These are phyloP conservation scores for Cheilosia soror DNA, from an alignment of 2,888 invertebrate species.

Conservation along the genomic window DNA sequence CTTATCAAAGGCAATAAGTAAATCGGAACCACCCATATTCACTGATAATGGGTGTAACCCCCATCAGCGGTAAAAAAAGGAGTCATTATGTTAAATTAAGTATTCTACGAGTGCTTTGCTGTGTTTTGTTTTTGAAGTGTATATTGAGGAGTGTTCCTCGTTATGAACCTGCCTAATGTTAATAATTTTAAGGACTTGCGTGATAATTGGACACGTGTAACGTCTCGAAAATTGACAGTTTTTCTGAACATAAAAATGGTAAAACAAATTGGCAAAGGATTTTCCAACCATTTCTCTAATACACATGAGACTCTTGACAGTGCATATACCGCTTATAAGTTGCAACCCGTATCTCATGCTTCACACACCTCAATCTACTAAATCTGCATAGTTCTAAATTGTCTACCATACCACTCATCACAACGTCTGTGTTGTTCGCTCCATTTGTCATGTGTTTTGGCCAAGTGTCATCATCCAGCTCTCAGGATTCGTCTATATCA, in stretches of 20 bases:
- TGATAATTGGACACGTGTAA: too few species aligned
- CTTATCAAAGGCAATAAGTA: conserved; percentile 43
- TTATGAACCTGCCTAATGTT: too few species aligned
- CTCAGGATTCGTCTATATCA: conserved; percentile 14
- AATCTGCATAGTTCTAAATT: not conserved
- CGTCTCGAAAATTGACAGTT: too few species aligned
- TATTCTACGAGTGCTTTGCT: conserved; percentile 3
- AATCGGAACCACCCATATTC: conserved; percentile 27
- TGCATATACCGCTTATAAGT: too few species aligned
- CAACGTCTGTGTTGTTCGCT: not conserved
- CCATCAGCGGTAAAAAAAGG: conserved; percentile 31
- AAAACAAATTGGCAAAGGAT: too few species aligned
- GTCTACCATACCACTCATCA: not conserved
- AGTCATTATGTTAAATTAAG: conserved; percentile 20
- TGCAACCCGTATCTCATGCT: not conserved
- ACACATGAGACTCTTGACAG: too few species aligned
- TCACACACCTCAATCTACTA: not conserved
- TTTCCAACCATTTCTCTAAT: too few species aligned
- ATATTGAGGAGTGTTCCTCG: too few species aligned
- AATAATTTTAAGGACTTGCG: too few species aligned
- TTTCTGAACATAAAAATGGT: too few species aligned
- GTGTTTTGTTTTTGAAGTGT: not conserved
- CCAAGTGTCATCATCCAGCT: not conserved
- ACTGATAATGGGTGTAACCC: conserved; percentile 45
- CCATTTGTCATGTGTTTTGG: conserved; percentile 15